Evolutionary conservation across 2,113 vertebrate genomes (phyloP), one percentile per base, ranked within the genome.

Genomic region (Helogale parvula): DNA sequence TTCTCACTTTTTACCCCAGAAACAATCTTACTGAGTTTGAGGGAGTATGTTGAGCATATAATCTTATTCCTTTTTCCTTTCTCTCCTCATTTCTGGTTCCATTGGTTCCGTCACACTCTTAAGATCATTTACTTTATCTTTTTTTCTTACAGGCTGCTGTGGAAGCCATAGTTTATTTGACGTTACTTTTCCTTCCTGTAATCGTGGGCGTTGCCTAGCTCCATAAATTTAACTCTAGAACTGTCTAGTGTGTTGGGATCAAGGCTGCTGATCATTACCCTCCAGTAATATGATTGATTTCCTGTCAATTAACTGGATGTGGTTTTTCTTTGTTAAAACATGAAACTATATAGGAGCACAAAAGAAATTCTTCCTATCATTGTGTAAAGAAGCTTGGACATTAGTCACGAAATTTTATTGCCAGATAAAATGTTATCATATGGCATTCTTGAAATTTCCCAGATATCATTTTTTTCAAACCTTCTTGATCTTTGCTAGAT

Each of bases 351-450:
- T 25, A 77, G 0, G 7, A 82, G 21, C 50, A 88, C 45, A 95
- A 50, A 72, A 54, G 4, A 82, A 54, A 86, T 77, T 82, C 52
- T 65, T 87, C 31, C 38, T 72, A 38, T 76, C 50, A 45, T 63
- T 68, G 17, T 92, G 13, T 90, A 69, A 90, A 85, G 86, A 85
- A 94, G 25, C 72, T 74, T 83, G 29, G 50, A 15, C n/a, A 41
- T 85, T 65, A 83, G 90, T 94, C 71, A 91, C 72, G 17, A 57
- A 82, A 86, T 83, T 77, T 7, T 15, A 45, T 69, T 35, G 15
- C 74, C 50, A 29, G 29, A 79, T 77, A 86, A 96, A 97, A 90
- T 90, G 35, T 82, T 94, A 87, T 94, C 68, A 87, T 65, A 35
- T 93, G 35, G 27, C 96, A 71, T 76, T 89, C 31, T 35, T 71